These are phyloP conservation scores for Clostera curtula DNA, from an alignment of 2,888 invertebrate species.

Conservation along the genomic window DNA sequence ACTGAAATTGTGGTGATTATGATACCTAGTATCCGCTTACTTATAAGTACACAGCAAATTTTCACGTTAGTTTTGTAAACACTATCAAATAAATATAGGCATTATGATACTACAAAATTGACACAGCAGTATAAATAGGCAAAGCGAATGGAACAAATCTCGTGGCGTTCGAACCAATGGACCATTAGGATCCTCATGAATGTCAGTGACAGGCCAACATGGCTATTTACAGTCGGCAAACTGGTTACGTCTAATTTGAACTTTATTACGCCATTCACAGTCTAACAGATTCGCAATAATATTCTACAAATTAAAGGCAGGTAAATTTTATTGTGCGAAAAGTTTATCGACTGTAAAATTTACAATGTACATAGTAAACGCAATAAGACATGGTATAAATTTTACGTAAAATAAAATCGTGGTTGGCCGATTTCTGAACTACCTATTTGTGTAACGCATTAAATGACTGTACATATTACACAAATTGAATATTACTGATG, in stretches of 20 bases:
- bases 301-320: slow-evolving; percentile 9
- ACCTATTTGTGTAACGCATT: no score
- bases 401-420: background rate
- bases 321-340: slow-evolving; percentile 12
- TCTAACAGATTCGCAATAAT: slow-evolving; percentile 12
- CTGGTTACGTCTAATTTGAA: slow-evolving; percentile 30
- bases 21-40: no score
- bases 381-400: background rate
- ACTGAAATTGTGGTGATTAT: no score
- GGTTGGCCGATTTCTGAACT: no score
- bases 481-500: no score
- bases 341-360: slow-evolving; percentile 2
- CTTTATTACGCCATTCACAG: slow-evolving; percentile 28
- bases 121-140: no score
- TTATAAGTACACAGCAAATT: no score
- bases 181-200: slow-evolving; percentile 44
- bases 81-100: no score
- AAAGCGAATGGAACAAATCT: no score
- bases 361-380: background rate
- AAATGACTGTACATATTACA: no score
- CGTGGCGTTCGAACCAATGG: slow-evolving; percentile 46
- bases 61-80: no score
- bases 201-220: slow-evolving; percentile 42
- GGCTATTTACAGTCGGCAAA: slow-evolving; percentile 35
- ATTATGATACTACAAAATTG: no score